Conservation (phyloP, 2,113 vertebrate species). For the Hemichromis elongatus region DNA sequence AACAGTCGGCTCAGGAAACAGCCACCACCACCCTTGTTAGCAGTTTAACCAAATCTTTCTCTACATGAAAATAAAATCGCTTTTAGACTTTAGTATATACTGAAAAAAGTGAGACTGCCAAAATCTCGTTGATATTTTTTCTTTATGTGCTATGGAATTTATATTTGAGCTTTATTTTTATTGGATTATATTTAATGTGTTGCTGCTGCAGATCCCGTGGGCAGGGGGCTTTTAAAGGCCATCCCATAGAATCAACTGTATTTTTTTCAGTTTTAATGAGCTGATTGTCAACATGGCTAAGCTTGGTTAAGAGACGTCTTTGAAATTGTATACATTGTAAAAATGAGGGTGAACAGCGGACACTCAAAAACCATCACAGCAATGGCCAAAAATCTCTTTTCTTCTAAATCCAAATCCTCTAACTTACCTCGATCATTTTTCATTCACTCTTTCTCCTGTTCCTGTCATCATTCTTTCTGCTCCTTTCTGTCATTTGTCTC, state of each 20-base stretch:
- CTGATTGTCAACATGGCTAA: background rate
- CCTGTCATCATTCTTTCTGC: background rate
- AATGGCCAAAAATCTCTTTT: background rate
- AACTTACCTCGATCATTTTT: background rate
- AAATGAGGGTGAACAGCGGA: background rate
- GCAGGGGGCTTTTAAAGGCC: background rate
- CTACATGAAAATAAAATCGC: background rate
- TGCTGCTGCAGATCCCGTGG: background rate
- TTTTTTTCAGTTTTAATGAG: background rate
- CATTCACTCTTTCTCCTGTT: background rate
- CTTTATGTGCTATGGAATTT: background rate
- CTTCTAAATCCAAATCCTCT: background rate
- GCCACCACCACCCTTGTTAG: background rate
- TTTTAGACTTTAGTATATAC: background rate
- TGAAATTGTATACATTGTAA: background rate
- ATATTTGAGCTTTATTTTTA: background rate
- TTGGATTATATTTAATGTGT: background rate
- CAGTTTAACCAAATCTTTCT: background rate
- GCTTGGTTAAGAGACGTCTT: background rate
- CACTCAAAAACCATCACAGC: background rate
- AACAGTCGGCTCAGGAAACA: background rate
- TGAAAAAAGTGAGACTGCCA: background rate
- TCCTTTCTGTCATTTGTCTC: slow-evolving; percentile 1
- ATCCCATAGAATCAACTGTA: background rate
- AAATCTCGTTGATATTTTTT: background rate